A percentile compares a stretch with the other conserved stretches of the same genome.
phyloP scores from a whole-genome alignment of 2,888 invertebrate genomes.

The Cerastoderma edule region DNA sequence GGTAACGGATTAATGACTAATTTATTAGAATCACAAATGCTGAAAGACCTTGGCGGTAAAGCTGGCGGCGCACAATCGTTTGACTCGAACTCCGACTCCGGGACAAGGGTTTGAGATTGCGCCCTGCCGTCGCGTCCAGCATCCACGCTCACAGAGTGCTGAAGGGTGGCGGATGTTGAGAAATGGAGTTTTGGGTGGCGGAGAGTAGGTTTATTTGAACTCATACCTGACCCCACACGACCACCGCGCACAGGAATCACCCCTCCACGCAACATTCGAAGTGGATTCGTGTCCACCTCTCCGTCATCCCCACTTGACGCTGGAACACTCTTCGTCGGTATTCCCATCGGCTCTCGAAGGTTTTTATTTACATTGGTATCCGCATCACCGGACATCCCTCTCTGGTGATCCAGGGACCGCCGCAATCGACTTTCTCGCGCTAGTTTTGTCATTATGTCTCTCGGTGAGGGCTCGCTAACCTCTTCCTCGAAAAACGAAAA shows the following conservation, averaged over 20 bases:
- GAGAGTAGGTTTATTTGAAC: slow-evolving; percentile 62
- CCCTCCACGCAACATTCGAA: slow-evolving; percentile 87
- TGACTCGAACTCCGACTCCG: slow-evolving; percentile 35
- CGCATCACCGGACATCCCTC: slow-evolving; percentile 63
- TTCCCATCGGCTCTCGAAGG: slow-evolving; percentile 79
- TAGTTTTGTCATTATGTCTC: slow-evolving; percentile 78
- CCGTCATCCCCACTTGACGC: slow-evolving; percentile 72
- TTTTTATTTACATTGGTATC: slow-evolving; percentile 66
- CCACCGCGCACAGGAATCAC: slow-evolving; percentile 77
- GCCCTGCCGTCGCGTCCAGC: slow-evolving; percentile 55
- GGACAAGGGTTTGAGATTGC: slow-evolving; percentile 27
- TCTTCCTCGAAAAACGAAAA: slow-evolving; percentile 75
- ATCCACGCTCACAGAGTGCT: slow-evolving; percentile 68
- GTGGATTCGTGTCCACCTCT: slow-evolving; percentile 86
- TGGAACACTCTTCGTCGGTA: slow-evolving; percentile 69
- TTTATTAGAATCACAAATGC: slow-evolving; percentile 63
- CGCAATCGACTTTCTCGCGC: slow-evolving; percentile 78
- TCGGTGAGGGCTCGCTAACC: slow-evolving; percentile 76
- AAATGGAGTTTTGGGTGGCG: slow-evolving; percentile 66
- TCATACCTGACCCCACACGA: slow-evolving; percentile 75
- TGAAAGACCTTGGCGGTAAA: slow-evolving; percentile 71
- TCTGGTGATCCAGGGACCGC: slow-evolving; percentile 78
- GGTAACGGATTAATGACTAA: slow-evolving; percentile 87
- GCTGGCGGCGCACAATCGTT: slow-evolving; percentile 56
- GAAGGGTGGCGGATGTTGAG: slow-evolving; percentile 53